A percentile compares a stretch with the other conserved stretches of the same genome.
These are phyloP conservation scores for Ectropis grisescens DNA, from an alignment of 1,140 invertebrate genomes.

Conservation along the genomic window DNA sequence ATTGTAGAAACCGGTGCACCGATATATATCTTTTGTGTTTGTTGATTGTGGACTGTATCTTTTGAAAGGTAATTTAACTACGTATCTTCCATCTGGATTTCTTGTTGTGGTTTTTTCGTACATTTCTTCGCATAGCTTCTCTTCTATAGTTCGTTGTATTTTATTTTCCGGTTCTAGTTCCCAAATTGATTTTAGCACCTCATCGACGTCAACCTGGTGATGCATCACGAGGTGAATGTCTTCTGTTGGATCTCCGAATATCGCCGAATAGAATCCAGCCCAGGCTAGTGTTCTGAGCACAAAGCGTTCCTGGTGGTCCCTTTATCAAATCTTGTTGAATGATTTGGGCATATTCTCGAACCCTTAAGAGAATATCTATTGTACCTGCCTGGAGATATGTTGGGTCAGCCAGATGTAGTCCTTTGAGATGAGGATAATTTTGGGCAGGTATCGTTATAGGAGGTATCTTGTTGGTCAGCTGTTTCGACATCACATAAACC, in stretches of 20 bases:
- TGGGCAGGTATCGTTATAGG: neutral
- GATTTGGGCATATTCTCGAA: conserved; percentile 9
- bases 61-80: conserved; percentile 11
- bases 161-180: conserved; percentile 2
- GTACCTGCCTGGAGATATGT: too few species aligned
- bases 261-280: neutral
- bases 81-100: conserved; percentile 8
- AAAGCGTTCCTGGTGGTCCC: conserved; percentile 14
- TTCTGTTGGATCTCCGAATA: conserved; percentile 1
- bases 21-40: conserved; percentile 10
- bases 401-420: too few species aligned
- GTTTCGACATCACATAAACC: conserved; percentile 9
- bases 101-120: conserved; percentile 1
- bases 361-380: conserved; percentile 12
- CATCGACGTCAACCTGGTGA: neutral
- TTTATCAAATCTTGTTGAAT: too few species aligned
- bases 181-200: conserved; percentile 4
- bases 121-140: conserved; percentile 6
- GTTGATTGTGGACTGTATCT: too few species aligned
- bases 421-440: conserved; percentile 20
- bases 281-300: conserved; percentile 2
- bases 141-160: neutral
- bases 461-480: conserved; percentile 8
- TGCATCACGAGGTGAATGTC: neutral
- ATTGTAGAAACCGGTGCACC: conserved; percentile 5